Evolutionary conservation across 2,113 vertebrate genomes (phyloP).

Genomic region (Heterotilapia buettikoferi): DNA sequence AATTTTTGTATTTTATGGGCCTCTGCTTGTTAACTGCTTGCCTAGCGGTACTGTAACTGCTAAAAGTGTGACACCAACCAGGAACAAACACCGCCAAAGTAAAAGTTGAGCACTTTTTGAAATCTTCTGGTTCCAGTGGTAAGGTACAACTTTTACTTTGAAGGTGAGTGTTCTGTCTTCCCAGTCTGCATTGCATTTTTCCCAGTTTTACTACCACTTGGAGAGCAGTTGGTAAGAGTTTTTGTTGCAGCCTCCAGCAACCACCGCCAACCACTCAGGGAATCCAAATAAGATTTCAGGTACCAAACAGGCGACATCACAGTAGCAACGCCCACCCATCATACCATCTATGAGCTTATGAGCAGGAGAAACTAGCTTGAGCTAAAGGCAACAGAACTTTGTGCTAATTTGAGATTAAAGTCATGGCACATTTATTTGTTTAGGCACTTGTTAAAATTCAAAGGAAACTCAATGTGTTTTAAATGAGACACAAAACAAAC

Average conservation of each 20-base stretch:
- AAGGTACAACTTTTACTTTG: neutral
- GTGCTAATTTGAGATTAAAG: neutral
- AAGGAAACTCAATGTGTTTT: neutral
- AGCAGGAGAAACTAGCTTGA: neutral
- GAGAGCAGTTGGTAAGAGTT: neutral
- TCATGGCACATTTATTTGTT: neutral
- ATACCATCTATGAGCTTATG: neutral
- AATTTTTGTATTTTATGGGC: neutral
- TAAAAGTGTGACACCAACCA: neutral
- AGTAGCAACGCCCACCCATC: neutral
- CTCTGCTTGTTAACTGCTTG: neutral
- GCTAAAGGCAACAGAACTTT: neutral
- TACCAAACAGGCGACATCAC: neutral
- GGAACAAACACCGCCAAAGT: neutral
- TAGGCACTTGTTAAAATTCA: neutral
- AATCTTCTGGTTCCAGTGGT: neutral
- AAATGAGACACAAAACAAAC: neutral
- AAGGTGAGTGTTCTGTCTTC: neutral
- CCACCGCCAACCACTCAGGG: neutral
- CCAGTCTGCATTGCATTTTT: neutral
- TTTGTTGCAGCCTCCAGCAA: neutral
- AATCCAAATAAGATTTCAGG: neutral
- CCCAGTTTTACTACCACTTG: neutral
- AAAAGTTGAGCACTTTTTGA: neutral
- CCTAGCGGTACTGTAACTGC: neutral